These are phyloP conservation scores for Muscina levida DNA, from an alignment of 2,888 invertebrate genomes.

Conservation along the genomic window DNA sequence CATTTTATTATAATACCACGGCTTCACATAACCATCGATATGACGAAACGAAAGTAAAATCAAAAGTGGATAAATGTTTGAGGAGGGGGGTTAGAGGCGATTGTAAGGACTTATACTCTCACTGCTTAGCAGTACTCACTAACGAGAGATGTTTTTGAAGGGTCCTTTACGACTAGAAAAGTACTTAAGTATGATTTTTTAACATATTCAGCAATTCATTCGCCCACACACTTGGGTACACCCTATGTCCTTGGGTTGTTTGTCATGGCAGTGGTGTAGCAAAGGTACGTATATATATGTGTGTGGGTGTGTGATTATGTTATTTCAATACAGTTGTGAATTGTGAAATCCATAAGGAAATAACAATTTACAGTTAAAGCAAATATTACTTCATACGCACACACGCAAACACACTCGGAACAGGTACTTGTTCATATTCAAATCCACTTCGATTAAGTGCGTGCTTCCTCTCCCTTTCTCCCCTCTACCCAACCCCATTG, in stretches of 20 bases:
- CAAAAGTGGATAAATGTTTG: background rate
- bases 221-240: background rate
- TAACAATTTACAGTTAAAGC: background rate
- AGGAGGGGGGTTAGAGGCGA: background rate
- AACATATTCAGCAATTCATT: background rate
- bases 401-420: background rate
- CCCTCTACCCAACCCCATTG: too few relatives aligned
- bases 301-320: constrained; percentile 6
- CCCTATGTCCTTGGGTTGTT: background rate
- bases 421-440: constrained; percentile 4
- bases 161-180: constrained; percentile 28
- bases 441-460: constrained; percentile 22
- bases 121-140: constrained; percentile 10
- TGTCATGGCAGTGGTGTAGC: background rate
- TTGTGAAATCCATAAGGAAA: background rate
- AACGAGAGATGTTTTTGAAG: constrained; percentile 28
- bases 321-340: constrained; percentile 10
- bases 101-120: constrained; percentile 3
- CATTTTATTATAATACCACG: constrained; percentile 25
- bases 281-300: background rate
- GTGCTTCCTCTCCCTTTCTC: too few relatives aligned
- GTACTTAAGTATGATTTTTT: constrained; percentile 22
- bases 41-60: too few relatives aligned
- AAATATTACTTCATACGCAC: too few relatives aligned
- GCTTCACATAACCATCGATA: too few relatives aligned